Evolutionary conservation across 2,888 invertebrate genomes (phyloP).

Genomic region (Rhingia rostrata): DNA sequence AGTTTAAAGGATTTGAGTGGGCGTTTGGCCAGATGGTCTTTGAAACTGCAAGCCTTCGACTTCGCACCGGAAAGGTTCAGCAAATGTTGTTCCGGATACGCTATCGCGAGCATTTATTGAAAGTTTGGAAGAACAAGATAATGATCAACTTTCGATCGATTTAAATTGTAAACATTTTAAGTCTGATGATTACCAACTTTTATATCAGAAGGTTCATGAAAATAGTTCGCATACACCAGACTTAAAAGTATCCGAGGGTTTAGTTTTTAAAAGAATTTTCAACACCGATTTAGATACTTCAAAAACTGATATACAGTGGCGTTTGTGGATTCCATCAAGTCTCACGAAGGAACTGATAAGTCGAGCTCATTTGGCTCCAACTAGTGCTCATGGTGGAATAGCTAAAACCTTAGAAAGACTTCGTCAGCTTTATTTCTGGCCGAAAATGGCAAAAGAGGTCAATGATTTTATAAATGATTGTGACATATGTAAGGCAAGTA

Average conservation of each 20-base stretch:
- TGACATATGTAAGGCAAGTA: slow-evolving; percentile 33
- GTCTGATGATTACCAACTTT: neutral
- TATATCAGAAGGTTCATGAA: too few relatives aligned
- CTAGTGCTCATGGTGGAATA: neutral
- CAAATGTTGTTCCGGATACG: slow-evolving; percentile 12
- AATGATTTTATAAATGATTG: slow-evolving; percentile 30
- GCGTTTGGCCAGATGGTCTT: neutral
- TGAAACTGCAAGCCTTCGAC: neutral
- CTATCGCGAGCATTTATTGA: slow-evolving; percentile 30
- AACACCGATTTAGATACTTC: too few relatives aligned
- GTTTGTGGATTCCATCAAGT: too few relatives aligned
- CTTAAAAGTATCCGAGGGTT: too few relatives aligned
- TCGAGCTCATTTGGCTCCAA: neutral
- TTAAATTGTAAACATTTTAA: slow-evolving; percentile 23
- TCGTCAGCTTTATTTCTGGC: slow-evolving; percentile 67
- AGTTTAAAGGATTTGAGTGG: slow-evolving; percentile 2
- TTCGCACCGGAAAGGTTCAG: slow-evolving; percentile 15
- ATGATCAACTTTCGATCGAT: slow-evolving; percentile 25
- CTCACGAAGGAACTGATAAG: neutral
- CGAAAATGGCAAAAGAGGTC: slow-evolving; percentile 53
- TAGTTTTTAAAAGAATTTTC: too few relatives aligned
- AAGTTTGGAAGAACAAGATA: slow-evolving; percentile 30
- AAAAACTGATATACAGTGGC: too few relatives aligned
- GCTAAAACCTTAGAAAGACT: slow-evolving; percentile 1
- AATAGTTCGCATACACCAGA: too few relatives aligned